Evolutionary conservation across 1,140 invertebrate species (phyloP).

Genomic region (Pseudobourletiella spinata): DNA sequence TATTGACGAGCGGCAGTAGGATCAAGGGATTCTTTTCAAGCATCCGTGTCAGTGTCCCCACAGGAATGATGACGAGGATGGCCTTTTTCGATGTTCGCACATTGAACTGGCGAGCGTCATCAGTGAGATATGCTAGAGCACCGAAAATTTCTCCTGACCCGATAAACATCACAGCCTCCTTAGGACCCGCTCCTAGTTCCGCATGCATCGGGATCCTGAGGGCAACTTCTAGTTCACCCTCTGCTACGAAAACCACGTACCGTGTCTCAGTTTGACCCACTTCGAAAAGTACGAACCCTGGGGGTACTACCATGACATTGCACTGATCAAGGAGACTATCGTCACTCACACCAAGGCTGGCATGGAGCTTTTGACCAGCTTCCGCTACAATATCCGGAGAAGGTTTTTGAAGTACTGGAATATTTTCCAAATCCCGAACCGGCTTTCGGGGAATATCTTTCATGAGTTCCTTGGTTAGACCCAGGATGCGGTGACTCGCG

Average conservation of each 20-base stretch:
- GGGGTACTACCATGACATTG: background rate
- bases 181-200: background rate
- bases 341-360: background rate
- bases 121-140: constrained; percentile 8
- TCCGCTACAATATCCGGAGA: background rate
- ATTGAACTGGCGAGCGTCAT: constrained; percentile 4
- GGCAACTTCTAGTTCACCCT: constrained; percentile 12
- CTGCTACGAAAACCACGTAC: constrained; percentile 1
- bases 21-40: background rate
- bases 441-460: background rate
- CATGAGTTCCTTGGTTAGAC: constrained; percentile 6
- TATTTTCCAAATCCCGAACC: background rate
- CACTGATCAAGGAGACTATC: background rate
- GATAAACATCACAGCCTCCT: background rate
- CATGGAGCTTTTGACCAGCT: background rate
- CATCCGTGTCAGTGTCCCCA: background rate
- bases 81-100: background rate
- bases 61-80: background rate
- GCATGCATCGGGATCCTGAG: background rate
- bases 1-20: background rate
- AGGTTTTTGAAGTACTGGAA: background rate
- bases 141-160: background rate
- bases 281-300: background rate
- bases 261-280: background rate
- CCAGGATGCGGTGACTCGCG: constrained; percentile 9